These are phyloP conservation scores for Kryphioiulus occultus DNA, from an alignment of 2,888 invertebrate species.

Conservation along the genomic window DNA sequence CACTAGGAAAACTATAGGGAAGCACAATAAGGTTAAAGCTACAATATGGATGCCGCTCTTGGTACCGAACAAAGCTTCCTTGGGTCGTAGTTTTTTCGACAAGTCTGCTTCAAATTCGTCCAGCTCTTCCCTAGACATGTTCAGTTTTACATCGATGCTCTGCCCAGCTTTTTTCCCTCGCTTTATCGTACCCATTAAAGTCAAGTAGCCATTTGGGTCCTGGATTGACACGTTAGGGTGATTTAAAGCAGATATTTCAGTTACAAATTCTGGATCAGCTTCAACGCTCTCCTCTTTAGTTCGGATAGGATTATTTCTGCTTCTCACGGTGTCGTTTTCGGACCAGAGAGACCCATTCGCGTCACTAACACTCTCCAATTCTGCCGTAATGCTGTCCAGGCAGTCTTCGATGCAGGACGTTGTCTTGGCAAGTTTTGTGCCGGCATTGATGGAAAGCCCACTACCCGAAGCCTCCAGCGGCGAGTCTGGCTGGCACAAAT, in stretches of 20 bases:
- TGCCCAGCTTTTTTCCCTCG: conserved; percentile 76
- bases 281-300: conserved; percentile 6
- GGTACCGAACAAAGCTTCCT: conserved; percentile 66
- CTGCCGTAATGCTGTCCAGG: conserved; percentile 27
- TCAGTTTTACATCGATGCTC: conserved; percentile 75
- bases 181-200: conserved; percentile 73
- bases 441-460: background rate
- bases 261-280: background rate
- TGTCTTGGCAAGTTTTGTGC: background rate
- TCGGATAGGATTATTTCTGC: background rate
- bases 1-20: conserved; percentile 72
- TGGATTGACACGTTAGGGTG: conserved; percentile 41
- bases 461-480: background rate
- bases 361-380: conserved; percentile 28
- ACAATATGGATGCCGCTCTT: conserved; percentile 73
- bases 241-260: conserved; percentile 53
- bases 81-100: conserved; percentile 60
- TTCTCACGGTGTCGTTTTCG: background rate
- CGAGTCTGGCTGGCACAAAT: conserved; percentile 22
- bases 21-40: conserved; percentile 71
- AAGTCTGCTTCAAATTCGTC: conserved; percentile 71
- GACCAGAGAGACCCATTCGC: background rate
- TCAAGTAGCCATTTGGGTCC: conserved; percentile 65
- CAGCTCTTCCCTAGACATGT: conserved; percentile 75
- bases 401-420: background rate